These are phyloP conservation scores for Eupelmus urozonus DNA, from an alignment of 2,888 invertebrate genomes.

Conservation along the genomic window DNA sequence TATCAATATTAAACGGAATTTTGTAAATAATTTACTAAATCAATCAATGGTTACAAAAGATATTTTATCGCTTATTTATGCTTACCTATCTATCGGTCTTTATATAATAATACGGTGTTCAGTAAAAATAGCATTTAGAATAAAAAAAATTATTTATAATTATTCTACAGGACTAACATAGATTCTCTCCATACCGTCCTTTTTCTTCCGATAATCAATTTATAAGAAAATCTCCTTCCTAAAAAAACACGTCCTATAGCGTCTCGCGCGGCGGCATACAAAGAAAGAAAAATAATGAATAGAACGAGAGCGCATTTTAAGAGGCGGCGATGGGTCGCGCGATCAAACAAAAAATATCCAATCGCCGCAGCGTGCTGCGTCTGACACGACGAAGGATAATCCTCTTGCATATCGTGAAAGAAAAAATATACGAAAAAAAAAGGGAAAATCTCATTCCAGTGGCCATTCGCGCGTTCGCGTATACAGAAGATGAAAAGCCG, in stretches of 20 bases:
- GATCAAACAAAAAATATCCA: constrained; percentile 48
- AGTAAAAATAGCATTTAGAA: too few species aligned
- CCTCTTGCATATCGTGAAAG: background rate
- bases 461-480: constrained; percentile 1
- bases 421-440: background rate
- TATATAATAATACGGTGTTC: too few species aligned
- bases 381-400: constrained; percentile 27
- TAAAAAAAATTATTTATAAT: too few species aligned
- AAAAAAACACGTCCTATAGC: background rate
- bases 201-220: too few species aligned
- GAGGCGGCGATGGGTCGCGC: background rate
- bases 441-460: constrained; percentile 33
- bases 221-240: constrained; percentile 24
- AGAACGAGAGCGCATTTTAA: constrained; percentile 33
- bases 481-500: constrained; percentile 29
- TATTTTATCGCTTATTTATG: too few species aligned
- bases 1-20: too few species aligned
- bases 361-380: constrained; percentile 1
- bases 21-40: too few species aligned
- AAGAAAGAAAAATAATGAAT: constrained; percentile 43
- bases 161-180: too few species aligned
- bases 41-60: too few species aligned
- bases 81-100: too few species aligned
- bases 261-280: background rate
- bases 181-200: too few species aligned